Evolutionary conservation across 2,888 invertebrate species (phyloP), one percentile per base, ranked within the genome.

Genomic region (Junonia oenone): DNA sequence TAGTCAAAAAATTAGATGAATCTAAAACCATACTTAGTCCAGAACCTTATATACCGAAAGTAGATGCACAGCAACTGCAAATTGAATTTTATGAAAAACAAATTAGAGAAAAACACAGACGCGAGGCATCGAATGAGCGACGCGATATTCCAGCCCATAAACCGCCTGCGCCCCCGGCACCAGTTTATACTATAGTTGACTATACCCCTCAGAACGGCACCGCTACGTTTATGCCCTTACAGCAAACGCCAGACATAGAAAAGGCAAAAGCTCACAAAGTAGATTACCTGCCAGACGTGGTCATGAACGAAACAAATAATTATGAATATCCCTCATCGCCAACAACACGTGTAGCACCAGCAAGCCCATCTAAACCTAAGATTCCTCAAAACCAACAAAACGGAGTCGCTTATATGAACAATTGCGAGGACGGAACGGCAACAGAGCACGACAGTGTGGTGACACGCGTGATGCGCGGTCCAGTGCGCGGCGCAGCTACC

Each of bases 381-480:
- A 57, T 64, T 29, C 64, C 72, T 14, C 64, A 67, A 14, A 68
- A 66, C 13, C 66, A 68, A 31, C 76, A 70, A 37, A 78, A 79
- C 55, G 81, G 81, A 1, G 67, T 72, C 45, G 59, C 59, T 14
- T 27, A 63, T 13, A 66, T 68, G 51, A 66, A 65, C 17, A 68
- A 69, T 51, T 75, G 35, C 14, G 85, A 81, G 40, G 82, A 83
- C 19, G 84, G 81, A 53, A 81, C 82, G 58, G 75, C 92, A 33
- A 91, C 91, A 13, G 93, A 93, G 73, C 93, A 94, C 71, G 90
- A 90, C 55, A 93, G 94, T 59, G 93, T 94, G 19, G 92, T 93
- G 58, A 91, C 91, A 47, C 93, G 92, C 69, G 95, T 95, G n/a
- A 95, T 95, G 95, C 90, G 92, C 48, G 95, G 93, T 0, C 95